Base-by-base conservation (phyloP, 2,797 vertebrate species). In the Caiman crocodilus region DNA sequence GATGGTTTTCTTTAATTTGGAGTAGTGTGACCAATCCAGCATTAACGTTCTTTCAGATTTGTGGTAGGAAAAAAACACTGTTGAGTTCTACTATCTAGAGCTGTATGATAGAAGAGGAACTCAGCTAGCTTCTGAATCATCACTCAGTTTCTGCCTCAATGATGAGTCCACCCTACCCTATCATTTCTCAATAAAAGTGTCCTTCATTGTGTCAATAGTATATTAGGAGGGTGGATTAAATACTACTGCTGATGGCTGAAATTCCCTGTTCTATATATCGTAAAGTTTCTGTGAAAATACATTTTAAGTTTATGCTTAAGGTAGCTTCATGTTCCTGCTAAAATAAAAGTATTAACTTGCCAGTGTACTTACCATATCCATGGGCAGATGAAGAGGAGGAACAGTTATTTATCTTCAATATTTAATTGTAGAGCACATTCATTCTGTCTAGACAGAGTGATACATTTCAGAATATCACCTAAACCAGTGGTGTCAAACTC, bases 171-270 rank as follows among this genome's bases (percentile, higher is more conserved):
- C 42, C 42, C 42, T 50, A 50, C 42, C 42, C 42, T 50, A 50
- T 50, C 9, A 3, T 50, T 50, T 50, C 42, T 10, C 42, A 50
- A 11, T 50, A 50, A 92, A 30, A 79, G 82, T 87, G 82, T 3
- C 87, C 82, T 82, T 65, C 26, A n/a, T 20, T 23, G 32, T 82
- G 87, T 69, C 85, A 89, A 58, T 58, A 64, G 73, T 82, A 94
- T 94, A 28, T 95, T 87, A 82, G 55, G 50, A 84, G 69, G 11
- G n/a, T 32, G 76, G 69, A 76, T 26, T 90, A 87, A 90, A 89
- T 94, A 87, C 73, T 25, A 87, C 87, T 69, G 90, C 42, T 11
- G 69, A 80, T 2, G 10, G 5, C 73, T 86, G 82, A 86, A 56
- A 50, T 50, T 82, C 78, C 83, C 80, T 82, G 60, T 26, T 12